Conservation (phyloP, 2,888 invertebrate species). For the Monopis laevigella region DNA sequence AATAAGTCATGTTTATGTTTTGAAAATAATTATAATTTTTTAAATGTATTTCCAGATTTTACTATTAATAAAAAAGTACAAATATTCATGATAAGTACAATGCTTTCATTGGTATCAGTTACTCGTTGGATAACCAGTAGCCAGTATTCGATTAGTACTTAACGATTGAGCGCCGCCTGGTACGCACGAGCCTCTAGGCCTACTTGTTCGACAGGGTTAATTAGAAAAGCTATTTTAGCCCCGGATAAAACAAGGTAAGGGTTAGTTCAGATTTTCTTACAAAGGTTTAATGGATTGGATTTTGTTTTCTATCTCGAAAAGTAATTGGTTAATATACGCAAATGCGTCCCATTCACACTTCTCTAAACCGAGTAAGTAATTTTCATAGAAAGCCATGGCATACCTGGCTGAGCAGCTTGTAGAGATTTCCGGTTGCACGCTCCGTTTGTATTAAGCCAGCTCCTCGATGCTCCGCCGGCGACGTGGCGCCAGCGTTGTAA, state of each 20-base stretch:
- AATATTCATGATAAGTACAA: no score
- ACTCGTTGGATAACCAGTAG: no score
- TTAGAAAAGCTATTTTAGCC: not conserved
- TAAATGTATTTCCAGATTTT: no score
- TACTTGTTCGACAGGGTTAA: not conserved
- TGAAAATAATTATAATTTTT: no score
- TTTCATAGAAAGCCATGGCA: no score
- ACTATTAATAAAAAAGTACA: no score
- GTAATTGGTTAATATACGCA: no score
- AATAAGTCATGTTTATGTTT: no score
- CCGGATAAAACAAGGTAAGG: no score
- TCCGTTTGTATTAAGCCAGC: slow-evolving; percentile 9
- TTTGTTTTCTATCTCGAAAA: not conserved
- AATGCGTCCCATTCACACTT: slow-evolving; percentile 1
- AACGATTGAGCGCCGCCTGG: slow-evolving; percentile 9
- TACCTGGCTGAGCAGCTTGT: slow-evolving; percentile 2
- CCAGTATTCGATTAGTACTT: slow-evolving; percentile 55
- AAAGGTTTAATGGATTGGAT: no score
- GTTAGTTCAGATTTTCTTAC: no score
- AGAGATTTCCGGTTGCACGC: slow-evolving; percentile 6
- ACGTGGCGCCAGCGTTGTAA: slow-evolving; percentile 1
- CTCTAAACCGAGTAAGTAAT: not conserved
- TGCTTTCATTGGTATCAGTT: no score
- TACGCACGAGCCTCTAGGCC: not conserved
- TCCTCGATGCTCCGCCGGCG: slow-evolving; percentile 2